Evolutionary conservation across 1,140 invertebrate species (phyloP).

Genomic region (Aricia agestis): DNA sequence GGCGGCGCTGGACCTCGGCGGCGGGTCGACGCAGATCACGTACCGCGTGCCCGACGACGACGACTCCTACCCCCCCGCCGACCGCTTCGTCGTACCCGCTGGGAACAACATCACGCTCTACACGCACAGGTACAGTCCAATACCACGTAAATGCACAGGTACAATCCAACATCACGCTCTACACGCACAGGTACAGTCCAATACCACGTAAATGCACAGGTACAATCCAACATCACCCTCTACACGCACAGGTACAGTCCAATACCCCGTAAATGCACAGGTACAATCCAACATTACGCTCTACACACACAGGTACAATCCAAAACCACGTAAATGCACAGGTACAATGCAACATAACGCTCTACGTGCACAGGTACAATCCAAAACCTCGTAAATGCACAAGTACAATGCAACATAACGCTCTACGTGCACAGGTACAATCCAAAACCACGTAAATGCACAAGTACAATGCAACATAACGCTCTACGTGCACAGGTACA

Average conservation of each 20-base stretch:
- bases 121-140: slow-evolving; percentile 56
- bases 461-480: slow-evolving; percentile 53
- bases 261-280: slow-evolving; percentile 41
- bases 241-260: slow-evolving; percentile 63
- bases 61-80: slow-evolving; percentile 32
- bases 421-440: slow-evolving; percentile 66
- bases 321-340: slow-evolving; percentile 38
- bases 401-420: slow-evolving; percentile 52
- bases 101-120: slow-evolving; percentile 63
- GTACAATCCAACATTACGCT: slow-evolving; percentile 50
- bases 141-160: background rate
- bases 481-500: slow-evolving; percentile 66
- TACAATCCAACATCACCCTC: slow-evolving; percentile 46
- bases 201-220: slow-evolving; percentile 45
- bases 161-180: slow-evolving; percentile 56
- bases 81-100: slow-evolving; percentile 48
- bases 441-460: slow-evolving; percentile 31
- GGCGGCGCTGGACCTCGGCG: slow-evolving; percentile 94
- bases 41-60: slow-evolving; percentile 71
- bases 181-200: slow-evolving; percentile 59
- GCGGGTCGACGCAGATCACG: slow-evolving; percentile 96
- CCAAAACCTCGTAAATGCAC: slow-evolving; percentile 32
- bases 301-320: slow-evolving; percentile 62
- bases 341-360: slow-evolving; percentile 49
- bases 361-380: slow-evolving; percentile 65